Evolutionary conservation across 2,797 vertebrate species (phyloP).

Genomic region (Sebastes steindachneri): DNA sequence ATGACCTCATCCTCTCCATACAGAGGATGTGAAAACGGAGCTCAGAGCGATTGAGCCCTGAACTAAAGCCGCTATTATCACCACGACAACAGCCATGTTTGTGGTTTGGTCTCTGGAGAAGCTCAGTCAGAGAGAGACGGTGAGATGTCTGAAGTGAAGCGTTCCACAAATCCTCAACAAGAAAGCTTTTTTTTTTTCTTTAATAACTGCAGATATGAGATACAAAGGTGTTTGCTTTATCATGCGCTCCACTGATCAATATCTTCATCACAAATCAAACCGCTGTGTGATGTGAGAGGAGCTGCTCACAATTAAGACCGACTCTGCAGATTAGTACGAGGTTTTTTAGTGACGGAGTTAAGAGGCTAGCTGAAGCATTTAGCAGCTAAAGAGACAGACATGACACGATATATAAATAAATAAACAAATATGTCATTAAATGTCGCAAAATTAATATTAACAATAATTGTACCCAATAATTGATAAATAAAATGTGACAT

Average conservation of each 20-base stretch:
- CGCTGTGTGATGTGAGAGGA: neutral
- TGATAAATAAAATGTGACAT: too few species aligned
- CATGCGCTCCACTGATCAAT: too few species aligned
- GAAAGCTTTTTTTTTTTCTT: neutral
- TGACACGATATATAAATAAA: too few species aligned
- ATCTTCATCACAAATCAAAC: neutral
- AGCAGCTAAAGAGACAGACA: too few species aligned
- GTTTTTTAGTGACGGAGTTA: too few species aligned
- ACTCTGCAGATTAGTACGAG: neutral
- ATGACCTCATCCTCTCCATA: slow-evolving; percentile 7
- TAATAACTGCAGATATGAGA: neutral
- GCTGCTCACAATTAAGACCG: neutral
- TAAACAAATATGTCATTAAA: too few species aligned
- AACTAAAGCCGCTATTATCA: slow-evolving; percentile 26
- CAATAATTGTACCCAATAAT: too few species aligned
- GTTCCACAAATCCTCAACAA: slow-evolving; percentile 13
- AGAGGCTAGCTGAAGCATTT: too few species aligned
- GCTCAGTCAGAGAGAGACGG: neutral
- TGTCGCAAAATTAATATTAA: too few species aligned
- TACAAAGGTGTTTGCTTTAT: neutral
- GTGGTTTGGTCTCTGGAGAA: neutral
- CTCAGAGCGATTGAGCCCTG: slow-evolving; percentile 1
- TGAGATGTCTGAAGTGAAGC: neutral
- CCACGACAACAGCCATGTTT: neutral
- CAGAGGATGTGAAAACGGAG: neutral